A percentile compares a stretch with the other conserved stretches of the same genome.
Evolutionary conservation across 1,140 invertebrate genomes (phyloP).

Genomic region (Procambarus clarkii): DNA sequence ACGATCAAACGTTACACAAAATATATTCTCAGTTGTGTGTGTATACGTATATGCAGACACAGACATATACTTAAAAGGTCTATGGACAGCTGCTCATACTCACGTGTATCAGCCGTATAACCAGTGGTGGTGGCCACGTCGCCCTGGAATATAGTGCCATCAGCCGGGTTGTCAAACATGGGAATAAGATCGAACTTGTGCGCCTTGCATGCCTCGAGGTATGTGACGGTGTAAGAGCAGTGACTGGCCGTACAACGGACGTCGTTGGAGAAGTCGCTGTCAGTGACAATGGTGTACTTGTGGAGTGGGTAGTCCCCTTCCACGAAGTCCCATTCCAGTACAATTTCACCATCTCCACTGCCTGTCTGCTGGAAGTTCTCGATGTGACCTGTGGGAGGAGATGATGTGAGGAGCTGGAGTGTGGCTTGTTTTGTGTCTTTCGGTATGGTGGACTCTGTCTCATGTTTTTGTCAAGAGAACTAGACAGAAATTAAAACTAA

Average conservation of each 20-base stretch:
- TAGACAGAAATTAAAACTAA: too few relatives aligned
- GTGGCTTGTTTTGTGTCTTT: too few relatives aligned
- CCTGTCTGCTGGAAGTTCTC: slow-evolving; percentile 12
- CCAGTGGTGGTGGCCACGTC: neutral
- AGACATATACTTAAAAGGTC: too few relatives aligned
- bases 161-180: slow-evolving; percentile 1
- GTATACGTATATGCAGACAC: too few relatives aligned
- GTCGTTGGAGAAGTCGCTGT: slow-evolving; percentile 16
- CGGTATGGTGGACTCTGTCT: too few relatives aligned
- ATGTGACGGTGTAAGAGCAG: slow-evolving; percentile 6
- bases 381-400: slow-evolving; percentile 20
- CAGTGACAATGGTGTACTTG: slow-evolving; percentile 30
- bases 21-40: too few relatives aligned
- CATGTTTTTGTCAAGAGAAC: too few relatives aligned
- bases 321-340: slow-evolving; percentile 29
- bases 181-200: slow-evolving; percentile 36
- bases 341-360: slow-evolving; percentile 6
- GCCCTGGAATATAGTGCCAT: neutral
- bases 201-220: slow-evolving; percentile 16
- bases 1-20: too few relatives aligned
- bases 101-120: slow-evolving; percentile 22
- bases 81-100: neutral
- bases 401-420: neutral
- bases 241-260: neutral
- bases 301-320: slow-evolving; percentile 28